Evolutionary conservation across 2,113 vertebrate species (phyloP).

Genomic region (Hydrochoerus hydrochaeris): DNA sequence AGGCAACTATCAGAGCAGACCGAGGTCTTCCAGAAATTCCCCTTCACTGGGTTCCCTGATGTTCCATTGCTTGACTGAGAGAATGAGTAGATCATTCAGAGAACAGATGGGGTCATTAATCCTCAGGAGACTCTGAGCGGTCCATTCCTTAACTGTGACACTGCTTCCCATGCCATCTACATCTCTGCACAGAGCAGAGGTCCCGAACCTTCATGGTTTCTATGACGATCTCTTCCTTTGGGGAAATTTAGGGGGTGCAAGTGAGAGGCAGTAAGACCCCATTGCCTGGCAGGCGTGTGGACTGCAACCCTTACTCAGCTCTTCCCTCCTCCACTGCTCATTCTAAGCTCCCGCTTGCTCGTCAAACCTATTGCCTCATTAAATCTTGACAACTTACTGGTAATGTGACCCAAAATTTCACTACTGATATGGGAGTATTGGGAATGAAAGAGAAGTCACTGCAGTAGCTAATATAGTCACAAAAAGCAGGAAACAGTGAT

Average conservation of each 20-base stretch:
- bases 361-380: neutral
- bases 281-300: neutral
- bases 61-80: neutral
- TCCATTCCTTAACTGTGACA: neutral
- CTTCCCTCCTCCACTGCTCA: neutral
- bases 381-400: neutral
- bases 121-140: neutral
- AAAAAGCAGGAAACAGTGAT: neutral
- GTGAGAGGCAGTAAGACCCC: neutral
- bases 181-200: neutral
- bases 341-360: neutral
- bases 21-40: neutral
- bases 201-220: neutral
- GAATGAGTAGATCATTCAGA: neutral
- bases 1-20: neutral
- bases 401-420: neutral
- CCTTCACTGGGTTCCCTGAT: neutral
- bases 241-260: neutral
- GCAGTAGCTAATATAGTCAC: neutral
- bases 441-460: neutral
- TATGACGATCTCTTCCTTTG: neutral
- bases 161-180: too few species aligned
- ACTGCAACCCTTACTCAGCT: neutral
- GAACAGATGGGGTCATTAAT: too few species aligned
- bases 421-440: neutral